Percentiles rank a stretch among this genome's conserved stretches.
These are phyloP conservation scores for Amphimallon solstitiale DNA, from an alignment of 2,888 invertebrate genomes.

Conservation along the genomic window DNA sequence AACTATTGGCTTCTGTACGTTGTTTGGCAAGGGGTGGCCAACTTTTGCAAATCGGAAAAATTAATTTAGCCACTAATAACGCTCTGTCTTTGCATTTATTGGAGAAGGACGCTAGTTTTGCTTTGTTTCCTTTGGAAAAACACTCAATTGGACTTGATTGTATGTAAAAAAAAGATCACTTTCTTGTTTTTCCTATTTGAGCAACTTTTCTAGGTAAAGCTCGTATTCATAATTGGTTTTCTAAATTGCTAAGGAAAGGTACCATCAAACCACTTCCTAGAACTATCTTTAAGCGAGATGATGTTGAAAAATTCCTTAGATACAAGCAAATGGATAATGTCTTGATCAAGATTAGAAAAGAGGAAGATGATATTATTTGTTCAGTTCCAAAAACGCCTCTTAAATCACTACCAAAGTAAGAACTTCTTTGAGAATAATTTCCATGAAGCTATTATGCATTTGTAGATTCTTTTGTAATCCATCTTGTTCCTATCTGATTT, in stretches of 20 bases:
- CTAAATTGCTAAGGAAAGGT: constrained; percentile 61
- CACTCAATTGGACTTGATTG: neutral
- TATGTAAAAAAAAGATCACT: neutral
- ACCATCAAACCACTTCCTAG: constrained; percentile 75
- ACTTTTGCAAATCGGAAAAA: constrained; percentile 88
- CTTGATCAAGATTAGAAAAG: constrained; percentile 59
- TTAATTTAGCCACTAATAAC: constrained; percentile 76
- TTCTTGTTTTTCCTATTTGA: neutral
- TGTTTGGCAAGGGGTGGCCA: constrained; percentile 71
- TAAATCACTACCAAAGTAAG: constrained; percentile 45
- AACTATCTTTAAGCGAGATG: constrained; percentile 71
- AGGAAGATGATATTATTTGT: constrained; percentile 47
- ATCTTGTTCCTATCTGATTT: constrained; percentile 66
- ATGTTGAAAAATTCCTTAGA: constrained; percentile 79
- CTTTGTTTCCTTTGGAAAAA: no score
- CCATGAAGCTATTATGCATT: neutral
- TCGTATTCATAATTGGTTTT: neutral
- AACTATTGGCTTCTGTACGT: constrained; percentile 76
- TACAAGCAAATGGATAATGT: constrained; percentile 83
- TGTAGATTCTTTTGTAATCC: constrained; percentile 39
- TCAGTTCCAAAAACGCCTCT: constrained; percentile 11
- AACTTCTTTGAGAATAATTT: constrained; percentile 1
- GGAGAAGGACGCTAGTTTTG: no score
- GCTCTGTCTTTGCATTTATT: constrained; percentile 66
- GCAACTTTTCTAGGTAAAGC: neutral